Evolutionary conservation across 2,888 invertebrate species (phyloP).

Genomic region (Melanostoma mellinum): DNA sequence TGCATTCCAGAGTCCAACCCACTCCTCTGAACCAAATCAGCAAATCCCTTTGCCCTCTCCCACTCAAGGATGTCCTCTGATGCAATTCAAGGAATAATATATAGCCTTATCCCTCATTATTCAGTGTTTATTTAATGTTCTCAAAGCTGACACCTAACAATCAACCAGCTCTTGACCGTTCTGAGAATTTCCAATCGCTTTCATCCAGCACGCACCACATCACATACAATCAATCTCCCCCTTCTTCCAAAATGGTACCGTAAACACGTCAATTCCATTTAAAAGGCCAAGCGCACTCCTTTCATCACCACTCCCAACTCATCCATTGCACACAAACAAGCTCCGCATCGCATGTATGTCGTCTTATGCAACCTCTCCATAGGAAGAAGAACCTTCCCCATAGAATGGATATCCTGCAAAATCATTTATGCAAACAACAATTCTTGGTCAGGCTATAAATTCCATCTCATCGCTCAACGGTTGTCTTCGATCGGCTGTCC

Average conservation of each 20-base stretch:
- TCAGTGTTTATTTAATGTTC: constrained; percentile 62
- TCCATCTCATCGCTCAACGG: constrained; percentile 59
- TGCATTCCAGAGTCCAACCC: background rate
- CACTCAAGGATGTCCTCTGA: constrained; percentile 15
- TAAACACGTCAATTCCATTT: constrained; percentile 52
- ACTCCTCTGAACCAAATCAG: background rate
- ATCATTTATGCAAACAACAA: constrained; percentile 72
- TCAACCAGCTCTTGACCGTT: constrained; percentile 33
- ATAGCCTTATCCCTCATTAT: constrained; percentile 43
- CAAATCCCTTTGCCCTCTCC: background rate
- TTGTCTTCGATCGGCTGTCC: constrained; percentile 48
- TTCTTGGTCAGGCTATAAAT: constrained; percentile 65
- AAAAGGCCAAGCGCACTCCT: constrained; percentile 24
- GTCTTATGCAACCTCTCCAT: background rate
- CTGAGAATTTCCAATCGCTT: constrained; percentile 46
- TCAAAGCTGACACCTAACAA: constrained; percentile 61
- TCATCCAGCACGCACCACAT: constrained; percentile 8
- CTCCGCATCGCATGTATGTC: constrained; percentile 15
- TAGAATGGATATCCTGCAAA: constrained; percentile 56
- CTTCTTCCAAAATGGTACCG: constrained; percentile 54
- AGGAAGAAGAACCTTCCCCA: background rate
- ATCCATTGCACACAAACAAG: constrained; percentile 41
- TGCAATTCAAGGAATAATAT: constrained; percentile 7
- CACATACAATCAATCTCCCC: constrained; percentile 44
- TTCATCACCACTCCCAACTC: constrained; percentile 39